Evolutionary conservation across 2,113 vertebrate genomes (phyloP).

Genomic region (Damaliscus lunatus): DNA sequence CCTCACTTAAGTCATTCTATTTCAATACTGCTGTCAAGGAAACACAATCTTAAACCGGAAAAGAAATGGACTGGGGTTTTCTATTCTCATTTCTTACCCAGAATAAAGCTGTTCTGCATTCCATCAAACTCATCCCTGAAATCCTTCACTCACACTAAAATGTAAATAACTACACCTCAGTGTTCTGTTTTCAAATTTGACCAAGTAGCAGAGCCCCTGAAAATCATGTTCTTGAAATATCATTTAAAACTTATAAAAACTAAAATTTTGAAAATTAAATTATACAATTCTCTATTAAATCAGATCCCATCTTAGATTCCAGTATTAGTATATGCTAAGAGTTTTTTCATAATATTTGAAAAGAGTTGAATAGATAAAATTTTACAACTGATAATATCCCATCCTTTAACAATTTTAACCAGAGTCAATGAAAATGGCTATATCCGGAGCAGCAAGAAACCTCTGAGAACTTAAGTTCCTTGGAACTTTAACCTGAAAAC

Average conservation of each 20-base stretch:
- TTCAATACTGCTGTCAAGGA: constrained; percentile 15
- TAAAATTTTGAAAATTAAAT: background rate
- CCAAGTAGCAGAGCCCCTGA: background rate
- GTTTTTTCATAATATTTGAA: background rate
- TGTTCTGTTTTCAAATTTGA: background rate
- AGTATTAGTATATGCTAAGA: background rate
- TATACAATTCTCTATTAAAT: background rate
- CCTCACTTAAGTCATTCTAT: background rate
- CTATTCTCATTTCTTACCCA: background rate
- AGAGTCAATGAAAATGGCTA: background rate
- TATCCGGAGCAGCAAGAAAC: background rate
- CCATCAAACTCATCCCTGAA: background rate
- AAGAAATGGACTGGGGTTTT: background rate
- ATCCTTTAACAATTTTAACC: background rate
- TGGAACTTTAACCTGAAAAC: background rate
- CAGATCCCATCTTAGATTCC: background rate
- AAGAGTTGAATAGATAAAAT: background rate
- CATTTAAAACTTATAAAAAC: constrained; percentile 21
- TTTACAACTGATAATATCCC: background rate
- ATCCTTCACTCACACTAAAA: background rate
- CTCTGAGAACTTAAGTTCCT: background rate
- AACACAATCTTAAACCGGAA: constrained; percentile 19
- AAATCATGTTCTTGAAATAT: background rate
- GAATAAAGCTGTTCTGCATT: background rate
- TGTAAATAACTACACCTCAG: background rate